These are phyloP conservation scores for Nemotelus pantherinus DNA, from an alignment of 2,888 invertebrate species.

Conservation along the genomic window DNA sequence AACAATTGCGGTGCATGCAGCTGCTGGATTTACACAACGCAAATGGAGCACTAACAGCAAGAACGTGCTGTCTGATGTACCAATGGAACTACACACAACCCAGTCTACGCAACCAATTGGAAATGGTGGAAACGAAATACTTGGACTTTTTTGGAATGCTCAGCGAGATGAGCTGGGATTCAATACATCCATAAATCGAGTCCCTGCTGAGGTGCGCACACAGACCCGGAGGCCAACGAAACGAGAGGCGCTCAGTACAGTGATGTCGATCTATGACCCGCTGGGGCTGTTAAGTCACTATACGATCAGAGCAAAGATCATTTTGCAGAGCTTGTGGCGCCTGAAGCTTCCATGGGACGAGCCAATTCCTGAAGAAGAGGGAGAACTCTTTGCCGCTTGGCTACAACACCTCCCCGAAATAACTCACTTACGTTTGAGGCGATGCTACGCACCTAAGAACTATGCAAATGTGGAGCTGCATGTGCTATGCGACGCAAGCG, in stretches of 20 bases:
- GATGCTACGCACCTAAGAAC: conserved; percentile 1
- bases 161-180: conserved; percentile 19
- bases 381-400: background rate
- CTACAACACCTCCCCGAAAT: background rate
- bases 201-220: background rate
- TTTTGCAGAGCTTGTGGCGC: conserved; percentile 4
- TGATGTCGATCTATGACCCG: conserved; percentile 1
- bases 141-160: conserved; percentile 4
- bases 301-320: conserved; percentile 7
- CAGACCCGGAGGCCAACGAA: background rate
- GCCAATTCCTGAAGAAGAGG: conserved; percentile 9
- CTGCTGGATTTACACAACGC: background rate
- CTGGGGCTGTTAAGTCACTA: conserved; percentile 8
- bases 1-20: conserved; percentile 4
- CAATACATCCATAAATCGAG: background rate
- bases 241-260: background rate
- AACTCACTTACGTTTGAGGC: background rate
- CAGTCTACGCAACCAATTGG: background rate
- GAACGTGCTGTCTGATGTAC: background rate
- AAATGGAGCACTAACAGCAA: background rate
- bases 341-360: conserved; percentile 1
- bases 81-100: background rate
- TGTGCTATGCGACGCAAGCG: conserved; percentile 2
- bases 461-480: background rate
- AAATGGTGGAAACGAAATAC: background rate